Conservation (phyloP, 2,888 invertebrate genomes). For the Xylophagus ater region DNA sequence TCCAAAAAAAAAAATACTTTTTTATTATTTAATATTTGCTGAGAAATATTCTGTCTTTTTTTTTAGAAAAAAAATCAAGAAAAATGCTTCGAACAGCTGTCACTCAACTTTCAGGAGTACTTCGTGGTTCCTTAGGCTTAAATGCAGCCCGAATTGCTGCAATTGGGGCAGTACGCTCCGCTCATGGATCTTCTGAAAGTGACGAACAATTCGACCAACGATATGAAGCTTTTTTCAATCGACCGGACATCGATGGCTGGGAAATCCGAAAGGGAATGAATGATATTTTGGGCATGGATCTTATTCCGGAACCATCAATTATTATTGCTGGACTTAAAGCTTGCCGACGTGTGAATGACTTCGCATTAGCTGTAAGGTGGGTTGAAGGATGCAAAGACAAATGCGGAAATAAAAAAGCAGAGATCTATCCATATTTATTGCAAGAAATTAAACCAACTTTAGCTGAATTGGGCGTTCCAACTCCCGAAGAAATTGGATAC, state of each 20-base stretch:
- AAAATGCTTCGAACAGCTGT: constrained; percentile 45
- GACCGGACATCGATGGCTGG: constrained; percentile 86
- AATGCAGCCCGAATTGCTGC: constrained; percentile 26
- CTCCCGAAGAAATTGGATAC: constrained; percentile 91
- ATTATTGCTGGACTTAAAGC: constrained; percentile 79
- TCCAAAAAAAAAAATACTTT: no score
- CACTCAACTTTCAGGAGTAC: constrained; percentile 36
- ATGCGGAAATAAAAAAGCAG: constrained; percentile 60
- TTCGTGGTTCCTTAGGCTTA: constrained; percentile 30
- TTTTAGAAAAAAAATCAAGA: no score
- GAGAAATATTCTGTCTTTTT: no score
- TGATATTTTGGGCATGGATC: constrained; percentile 78
- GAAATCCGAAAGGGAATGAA: constrained; percentile 87
- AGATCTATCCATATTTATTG: constrained; percentile 78
- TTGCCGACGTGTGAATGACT: constrained; percentile 89
- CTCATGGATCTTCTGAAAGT: constrained; percentile 52
- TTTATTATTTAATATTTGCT: no score
- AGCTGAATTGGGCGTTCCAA: constrained; percentile 83
- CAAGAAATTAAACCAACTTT: constrained; percentile 88
- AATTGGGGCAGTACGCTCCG: constrained; percentile 29
- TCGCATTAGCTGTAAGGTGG: constrained; percentile 82
- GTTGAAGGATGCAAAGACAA: constrained; percentile 86
- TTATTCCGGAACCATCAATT: constrained; percentile 85
- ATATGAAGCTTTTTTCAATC: constrained; percentile 75
- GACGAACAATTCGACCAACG: constrained; percentile 78